Percentiles rank a stretch among this genome's conserved stretches.
Evolutionary conservation across 2,888 invertebrate species (phyloP).

Genomic region (Aphodius granarius): DNA sequence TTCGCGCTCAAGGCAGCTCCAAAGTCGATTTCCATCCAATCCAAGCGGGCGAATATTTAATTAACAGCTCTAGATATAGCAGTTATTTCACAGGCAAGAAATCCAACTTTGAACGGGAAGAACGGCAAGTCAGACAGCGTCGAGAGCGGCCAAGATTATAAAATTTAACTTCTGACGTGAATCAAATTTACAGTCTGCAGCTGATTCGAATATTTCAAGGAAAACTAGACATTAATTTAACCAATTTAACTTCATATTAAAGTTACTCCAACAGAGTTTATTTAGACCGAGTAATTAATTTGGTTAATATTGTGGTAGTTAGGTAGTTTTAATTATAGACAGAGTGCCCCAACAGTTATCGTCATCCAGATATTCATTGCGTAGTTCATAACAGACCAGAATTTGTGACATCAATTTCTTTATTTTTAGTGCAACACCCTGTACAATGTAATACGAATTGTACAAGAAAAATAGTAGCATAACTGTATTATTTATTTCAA

Average conservation of each 20-base stretch:
- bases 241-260: neutral
- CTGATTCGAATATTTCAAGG: neutral
- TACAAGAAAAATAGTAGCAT: too few species aligned
- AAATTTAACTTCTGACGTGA: slow-evolving; percentile 20
- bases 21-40: neutral
- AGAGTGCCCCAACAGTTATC: too few species aligned
- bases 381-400: too few species aligned
- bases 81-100: slow-evolving; percentile 14
- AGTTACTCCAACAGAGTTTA: neutral
- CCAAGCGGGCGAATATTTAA: slow-evolving; percentile 15
- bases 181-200: slow-evolving; percentile 12
- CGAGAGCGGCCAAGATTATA: slow-evolving; percentile 14
- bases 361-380: too few species aligned
- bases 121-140: neutral
- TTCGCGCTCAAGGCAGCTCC: neutral
- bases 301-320: neutral
- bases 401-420: too few species aligned
- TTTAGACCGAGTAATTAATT: neutral
- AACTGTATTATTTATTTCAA: too few species aligned
- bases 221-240: neutral
- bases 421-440: too few species aligned
- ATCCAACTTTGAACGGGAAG: neutral
- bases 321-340: too few species aligned
- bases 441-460: too few species aligned
- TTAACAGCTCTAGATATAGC: slow-evolving; percentile 19